Evolutionary conservation across 2,797 vertebrate genomes (phyloP).

Genomic region (Passerculus sandwichensis): DNA sequence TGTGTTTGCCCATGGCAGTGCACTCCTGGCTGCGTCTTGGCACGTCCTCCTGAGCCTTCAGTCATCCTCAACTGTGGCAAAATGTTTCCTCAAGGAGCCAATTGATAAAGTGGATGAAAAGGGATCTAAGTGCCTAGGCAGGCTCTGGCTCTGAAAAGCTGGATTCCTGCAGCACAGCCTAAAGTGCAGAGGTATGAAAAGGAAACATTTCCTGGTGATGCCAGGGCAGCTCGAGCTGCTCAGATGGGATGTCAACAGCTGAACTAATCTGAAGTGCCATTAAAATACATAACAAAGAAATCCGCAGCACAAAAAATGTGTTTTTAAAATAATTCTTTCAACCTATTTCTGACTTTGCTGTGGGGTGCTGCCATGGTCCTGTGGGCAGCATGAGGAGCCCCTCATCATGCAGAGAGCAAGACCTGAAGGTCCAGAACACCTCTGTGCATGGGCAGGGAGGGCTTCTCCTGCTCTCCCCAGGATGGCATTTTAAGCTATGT

Average conservation of each 20-base stretch:
- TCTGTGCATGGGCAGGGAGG: fast-evolving
- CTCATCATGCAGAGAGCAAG: background rate
- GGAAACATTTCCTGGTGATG: constrained; percentile 31
- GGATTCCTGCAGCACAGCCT: background rate
- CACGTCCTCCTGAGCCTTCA: background rate
- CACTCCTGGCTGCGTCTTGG: background rate
- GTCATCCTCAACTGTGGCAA: fast-evolving
- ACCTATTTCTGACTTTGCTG: background rate
- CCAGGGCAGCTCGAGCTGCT: background rate
- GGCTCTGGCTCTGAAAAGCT: background rate
- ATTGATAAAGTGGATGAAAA: background rate
- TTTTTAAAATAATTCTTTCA: background rate
- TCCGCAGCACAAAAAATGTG: background rate
- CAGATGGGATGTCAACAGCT: background rate
- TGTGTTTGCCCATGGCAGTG: background rate
- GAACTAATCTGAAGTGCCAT: background rate
- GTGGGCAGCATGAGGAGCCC: fast-evolving
- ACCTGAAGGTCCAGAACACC: background rate
- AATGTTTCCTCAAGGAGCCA: background rate
- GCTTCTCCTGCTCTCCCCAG: background rate
- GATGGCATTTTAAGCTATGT: background rate
- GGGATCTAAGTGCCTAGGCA: background rate
- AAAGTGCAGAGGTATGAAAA: constrained; percentile 13
- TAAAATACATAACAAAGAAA: constrained; percentile 29
- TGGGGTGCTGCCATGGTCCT: fast-evolving